Base-by-base conservation (phyloP, 1,140 invertebrate species). In the Scaptomyza montana region DNA sequence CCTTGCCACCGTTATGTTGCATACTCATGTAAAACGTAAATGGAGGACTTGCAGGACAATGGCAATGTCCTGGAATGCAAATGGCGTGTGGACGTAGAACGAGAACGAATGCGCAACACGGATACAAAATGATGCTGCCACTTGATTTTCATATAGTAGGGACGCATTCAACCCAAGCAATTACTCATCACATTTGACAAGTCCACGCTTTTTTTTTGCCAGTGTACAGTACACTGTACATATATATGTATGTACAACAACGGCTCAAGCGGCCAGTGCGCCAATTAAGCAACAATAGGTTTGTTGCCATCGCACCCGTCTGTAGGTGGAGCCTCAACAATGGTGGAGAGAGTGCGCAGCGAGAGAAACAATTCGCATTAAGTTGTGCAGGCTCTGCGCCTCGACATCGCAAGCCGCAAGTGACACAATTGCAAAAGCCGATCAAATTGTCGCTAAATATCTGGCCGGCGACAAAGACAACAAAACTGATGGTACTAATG, bases 211-310 rank as follows among this genome's bases (percentile, higher is more conserved):
- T 43, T n/a, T 82, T 85, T 87, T 65, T 68, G 49, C 54, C 77
- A 86, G 81, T 85, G 81, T 65, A 25, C 21, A 16, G 16, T 16
- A 1, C 16, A 16, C 16, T 1, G 16, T 25, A 25, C 21, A 25
- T 25, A 25, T 3, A n/a, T 21, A 21, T 21, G 21, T 21, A 78
- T 6, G 12, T 33, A 43, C 12, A 43, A n/a, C 28, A 43, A 43
- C 28, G 62, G 43, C 19, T 46, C 74, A 10, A 49, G 28, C 57
- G 74, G 43, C 74, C 78, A 74, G 71, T 61, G 71, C 84, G 82
- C 78, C 82, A 86, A 86, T 86, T 86, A 86, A 86, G 82, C 77
- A 84, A 85, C 80, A 85, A 79, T 79, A 79, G 80, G 64, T 43
- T 36, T 43, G 62, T 65, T 43, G 39, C 39, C 12, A 43, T 43